These are phyloP conservation scores for Nansenia antarctica DNA, from an alignment of 2,113 vertebrate genomes.

Conservation along the genomic window DNA sequence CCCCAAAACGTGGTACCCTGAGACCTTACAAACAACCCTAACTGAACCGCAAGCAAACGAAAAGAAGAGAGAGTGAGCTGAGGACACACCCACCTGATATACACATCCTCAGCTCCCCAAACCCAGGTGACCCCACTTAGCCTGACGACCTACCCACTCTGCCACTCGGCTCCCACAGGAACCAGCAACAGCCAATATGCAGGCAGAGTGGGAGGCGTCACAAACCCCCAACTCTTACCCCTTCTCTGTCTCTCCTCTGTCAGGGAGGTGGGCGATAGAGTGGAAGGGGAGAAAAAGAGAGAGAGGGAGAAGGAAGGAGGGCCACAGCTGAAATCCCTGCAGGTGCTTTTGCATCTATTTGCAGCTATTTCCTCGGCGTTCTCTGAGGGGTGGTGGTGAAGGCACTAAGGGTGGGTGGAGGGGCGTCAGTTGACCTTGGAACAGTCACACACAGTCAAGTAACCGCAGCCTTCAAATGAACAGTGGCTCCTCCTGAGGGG, in stretches of 20 bases:
- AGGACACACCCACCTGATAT: too few relatives aligned
- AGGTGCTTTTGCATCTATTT: constrained; percentile 27
- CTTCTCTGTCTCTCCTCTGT: neutral
- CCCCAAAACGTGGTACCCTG: too few relatives aligned
- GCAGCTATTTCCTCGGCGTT: neutral
- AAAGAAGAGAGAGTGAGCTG: too few relatives aligned
- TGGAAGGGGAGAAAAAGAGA: neutral
- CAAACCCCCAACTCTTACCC: neutral
- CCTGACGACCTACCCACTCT: too few relatives aligned
- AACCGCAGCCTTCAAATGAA: constrained; percentile 45
- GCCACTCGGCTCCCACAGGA: too few relatives aligned
- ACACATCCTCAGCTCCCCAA: too few relatives aligned
- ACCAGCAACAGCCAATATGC: too few relatives aligned
- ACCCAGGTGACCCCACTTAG: too few relatives aligned
- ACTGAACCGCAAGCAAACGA: too few relatives aligned
- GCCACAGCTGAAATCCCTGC: constrained; percentile 31
- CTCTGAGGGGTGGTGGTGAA: neutral
- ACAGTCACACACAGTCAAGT: constrained; percentile 1
- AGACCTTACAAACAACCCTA: too few relatives aligned
- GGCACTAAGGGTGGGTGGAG: neutral
- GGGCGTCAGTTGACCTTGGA: constrained; percentile 30
- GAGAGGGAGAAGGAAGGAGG: neutral
- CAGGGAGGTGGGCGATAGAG: too few relatives aligned
- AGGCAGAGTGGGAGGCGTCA: too few relatives aligned
- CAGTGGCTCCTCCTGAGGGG: constrained; percentile 14